Evolutionary conservation across 2,113 vertebrate species (phyloP), one percentile per base, ranked within the genome.

Genomic region (Paradoxurus hermaphroditus): DNA sequence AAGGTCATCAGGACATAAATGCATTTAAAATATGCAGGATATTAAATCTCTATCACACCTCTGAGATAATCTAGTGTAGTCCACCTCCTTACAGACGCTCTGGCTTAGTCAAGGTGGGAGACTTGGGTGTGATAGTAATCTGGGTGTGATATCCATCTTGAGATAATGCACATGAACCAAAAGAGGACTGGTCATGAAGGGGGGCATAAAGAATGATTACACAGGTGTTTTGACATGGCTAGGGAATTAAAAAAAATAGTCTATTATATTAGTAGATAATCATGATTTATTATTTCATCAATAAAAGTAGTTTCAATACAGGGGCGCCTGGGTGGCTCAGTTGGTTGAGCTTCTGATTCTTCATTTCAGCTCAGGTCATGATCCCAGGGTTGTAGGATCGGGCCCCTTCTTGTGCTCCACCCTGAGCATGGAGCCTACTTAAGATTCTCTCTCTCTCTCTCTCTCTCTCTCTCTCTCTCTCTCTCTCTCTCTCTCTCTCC

Each of bases 241-340:
- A n/a, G 6, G 1, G 21, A 27, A 15, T 53, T 81, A 88, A 39
- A 11, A 56, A 39, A 78, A 7, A n/a, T 16, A 27, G 34, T 44
- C 11, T 18, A 72, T 9, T 25, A 14, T 72, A 70, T 94, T 75
- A 94, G 79, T 83, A 97, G 81, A 91, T 82, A 94, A 95, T 0
- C 82, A 94, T 93, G 39, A 97, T 97, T 97, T 97, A 98, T 98
- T 98, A 96, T 85, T 81, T 86, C 87, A 63, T 93, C 36, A 93
- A 91, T 79, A 98, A 98, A 98, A 97, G 86, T 96, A 81, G 53
- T 95, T 97, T 97, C 85, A 97, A 91, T 97, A 23, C 8, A 59
- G 21, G 21, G 8, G 56, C 23, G 19, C 56, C 56, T 59, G 56
- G 7, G 56, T 59, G 56, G 56, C 56, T 59, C 56, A 59, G 56